Base-by-base conservation (phyloP, 2,888 invertebrate species). In the Tetrapedia diversipes region DNA sequence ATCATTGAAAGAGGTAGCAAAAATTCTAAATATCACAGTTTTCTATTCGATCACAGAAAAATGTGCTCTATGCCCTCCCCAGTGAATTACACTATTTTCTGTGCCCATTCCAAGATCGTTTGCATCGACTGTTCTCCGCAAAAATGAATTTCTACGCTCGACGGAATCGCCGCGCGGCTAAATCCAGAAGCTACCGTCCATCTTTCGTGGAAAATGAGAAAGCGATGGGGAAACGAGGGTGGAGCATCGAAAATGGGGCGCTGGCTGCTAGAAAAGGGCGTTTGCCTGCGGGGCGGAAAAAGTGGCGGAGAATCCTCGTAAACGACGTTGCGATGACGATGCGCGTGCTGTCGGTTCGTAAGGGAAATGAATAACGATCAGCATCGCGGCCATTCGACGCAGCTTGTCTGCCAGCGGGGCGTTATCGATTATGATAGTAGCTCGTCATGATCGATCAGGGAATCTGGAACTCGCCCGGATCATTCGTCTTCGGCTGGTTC, bases 261-360 rank as follows among this genome's bases (percentile, higher is more conserved):
- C 63, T 59, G 41, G 56, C 11, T 47, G 54, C n/a, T 27, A 16
- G 4, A n/a, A n/a, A 27, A n/a, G 27, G 27, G 27, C 49, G 27
- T n/a, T n/a, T 16, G 16, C n/a, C n/a, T 8, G 24, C 29, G n/a
- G 4, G 32, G 37, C 11, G 54, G 51, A 43, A 63, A 53, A 64
- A 71, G 53, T 37, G 79, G 79, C 80, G 74, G 80, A 84, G 79
- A 64, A 82, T 82, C 77, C n/a, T 83, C 82, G 87, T 83, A 88
- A 89, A 90, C 89, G 88, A 88, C 86, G 87, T 80, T 74, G 80
- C 84, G 84, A 89, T 90, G 90, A 90, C 89, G 87, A 67, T 84
- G 90, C 89, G 83, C 76, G 79, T 79, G 77, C 77, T 85, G 86
- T 83, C 79, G 86, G 76, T 76, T 45, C 78, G 68, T 82, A 73